Percentiles rank a stretch among this genome's conserved stretches.
phyloP scores from a whole-genome alignment of 2,888 invertebrate species.

The Therioaphis trifolii region DNA sequence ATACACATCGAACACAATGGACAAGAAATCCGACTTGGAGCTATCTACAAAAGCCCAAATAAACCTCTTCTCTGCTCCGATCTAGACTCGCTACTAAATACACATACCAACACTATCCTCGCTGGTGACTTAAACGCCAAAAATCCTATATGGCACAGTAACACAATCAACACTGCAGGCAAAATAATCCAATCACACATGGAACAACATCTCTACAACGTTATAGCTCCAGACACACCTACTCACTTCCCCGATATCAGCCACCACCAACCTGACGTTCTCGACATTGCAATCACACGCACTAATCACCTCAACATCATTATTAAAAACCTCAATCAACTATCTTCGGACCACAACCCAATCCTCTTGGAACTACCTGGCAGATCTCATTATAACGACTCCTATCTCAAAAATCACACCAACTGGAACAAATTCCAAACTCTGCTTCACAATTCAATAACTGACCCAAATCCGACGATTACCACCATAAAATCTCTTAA shows the following conservation, averaged over 20 bases:
- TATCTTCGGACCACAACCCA: slow-evolving; percentile 55
- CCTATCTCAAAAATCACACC: neutral
- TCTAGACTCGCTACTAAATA: neutral
- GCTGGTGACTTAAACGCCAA: slow-evolving; percentile 50
- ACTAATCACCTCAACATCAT: neutral
- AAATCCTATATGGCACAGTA: slow-evolving; percentile 41
- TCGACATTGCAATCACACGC: neutral
- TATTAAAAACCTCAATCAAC: neutral
- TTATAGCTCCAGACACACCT: neutral
- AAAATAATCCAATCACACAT: no score
- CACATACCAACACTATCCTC: neutral
- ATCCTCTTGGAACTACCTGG: slow-evolving; percentile 21
- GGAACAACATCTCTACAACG: neutral
- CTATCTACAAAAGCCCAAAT: neutral
- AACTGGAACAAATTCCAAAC: slow-evolving; percentile 7
- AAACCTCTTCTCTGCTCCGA: neutral
- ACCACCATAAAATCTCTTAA: neutral
- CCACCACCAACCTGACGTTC: neutral
- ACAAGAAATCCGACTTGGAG: neutral
- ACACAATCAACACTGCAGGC: slow-evolving; percentile 15
- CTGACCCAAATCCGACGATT: neutral
- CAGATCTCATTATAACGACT: neutral
- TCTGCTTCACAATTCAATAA: no score
- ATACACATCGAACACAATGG: neutral
- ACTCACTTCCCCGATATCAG: neutral